phyloP scores from a whole-genome alignment of 2,797 vertebrate genomes.

The Gymnoscopelus braueri region DNA sequence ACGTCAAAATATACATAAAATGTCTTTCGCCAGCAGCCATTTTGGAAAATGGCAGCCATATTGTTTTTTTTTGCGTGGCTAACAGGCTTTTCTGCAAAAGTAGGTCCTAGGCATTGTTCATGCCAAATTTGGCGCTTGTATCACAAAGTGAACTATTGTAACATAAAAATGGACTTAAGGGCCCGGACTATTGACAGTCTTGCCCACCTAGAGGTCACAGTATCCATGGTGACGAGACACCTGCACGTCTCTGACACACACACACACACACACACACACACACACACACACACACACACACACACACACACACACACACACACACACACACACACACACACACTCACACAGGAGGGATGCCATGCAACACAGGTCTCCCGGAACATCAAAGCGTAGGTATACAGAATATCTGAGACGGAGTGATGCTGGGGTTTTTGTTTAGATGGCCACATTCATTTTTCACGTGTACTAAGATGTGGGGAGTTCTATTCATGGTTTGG shows the following conservation, averaged over 20 bases:
- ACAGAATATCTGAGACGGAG: slow-evolving; percentile 30
- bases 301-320: neutral
- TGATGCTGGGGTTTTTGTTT: slow-evolving; percentile 6
- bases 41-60: no score
- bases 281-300: slow-evolving; percentile 16
- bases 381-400: slow-evolving; percentile 29
- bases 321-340: neutral
- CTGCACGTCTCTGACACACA: slow-evolving; percentile 3
- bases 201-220: slow-evolving; percentile 35
- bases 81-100: no score
- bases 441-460: slow-evolving; percentile 58
- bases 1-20: no score
- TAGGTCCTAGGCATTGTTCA: no score
- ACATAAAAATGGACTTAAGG: no score
- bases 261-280: neutral
- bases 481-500: slow-evolving; percentile 48
- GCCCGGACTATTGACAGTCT: no score
- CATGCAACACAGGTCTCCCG: neutral
- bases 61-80: no score
- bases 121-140: no score
- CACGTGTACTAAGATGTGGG: slow-evolving; percentile 29
- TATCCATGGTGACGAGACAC: slow-evolving; percentile 18
- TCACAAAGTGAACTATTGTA: no score
- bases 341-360: neutral
- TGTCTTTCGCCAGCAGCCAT: no score